A percentile compares a stretch with the other conserved stretches of the same genome.
phyloP scores from a whole-genome alignment of 1,140 invertebrate genomes.

The Macrotrachela quadricornifera region DNA sequence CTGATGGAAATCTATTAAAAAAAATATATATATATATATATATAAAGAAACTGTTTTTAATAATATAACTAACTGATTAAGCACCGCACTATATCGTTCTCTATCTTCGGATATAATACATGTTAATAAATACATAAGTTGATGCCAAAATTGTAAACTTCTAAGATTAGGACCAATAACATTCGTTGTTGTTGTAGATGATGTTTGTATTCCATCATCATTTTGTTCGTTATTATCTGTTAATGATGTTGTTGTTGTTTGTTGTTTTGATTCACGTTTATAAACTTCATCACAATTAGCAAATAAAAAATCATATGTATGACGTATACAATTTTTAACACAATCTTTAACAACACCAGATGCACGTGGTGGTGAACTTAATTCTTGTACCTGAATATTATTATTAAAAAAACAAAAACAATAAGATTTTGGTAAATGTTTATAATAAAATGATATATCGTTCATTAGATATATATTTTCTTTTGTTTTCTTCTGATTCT shows the following conservation, averaged over 20 bases:
- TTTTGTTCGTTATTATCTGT: too few relatives aligned
- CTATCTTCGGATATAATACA: conserved; percentile 11
- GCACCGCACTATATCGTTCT: not conserved
- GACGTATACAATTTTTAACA: conserved; percentile 85
- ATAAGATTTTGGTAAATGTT: too few relatives aligned
- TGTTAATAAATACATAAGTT: conserved; percentile 6
- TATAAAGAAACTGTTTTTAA: too few relatives aligned
- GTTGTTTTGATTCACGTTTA: conserved; percentile 46
- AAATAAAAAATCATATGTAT: conserved; percentile 91
- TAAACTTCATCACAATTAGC: conserved; percentile 91
- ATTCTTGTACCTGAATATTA: conserved; percentile 53
- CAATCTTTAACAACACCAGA: conserved; percentile 96
- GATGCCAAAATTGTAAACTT: conserved; percentile 9
- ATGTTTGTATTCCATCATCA: too few relatives aligned
- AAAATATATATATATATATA: too few relatives aligned
- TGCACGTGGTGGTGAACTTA: conserved; percentile 83
- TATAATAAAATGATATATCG: too few relatives aligned
- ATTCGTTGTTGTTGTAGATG: too few relatives aligned
- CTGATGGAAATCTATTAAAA: conserved; percentile 35
- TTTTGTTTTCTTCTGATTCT: too few relatives aligned
- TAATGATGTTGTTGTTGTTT: too few relatives aligned
- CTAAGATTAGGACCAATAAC: too few relatives aligned
- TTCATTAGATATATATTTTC: too few relatives aligned
- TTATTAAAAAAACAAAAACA: too few relatives aligned
- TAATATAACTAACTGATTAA: conserved; percentile 9